Evolutionary conservation across 2,888 invertebrate genomes (phyloP), one percentile per base, ranked within the genome.

Genomic region (Scaptomyza caliginosa): DNA sequence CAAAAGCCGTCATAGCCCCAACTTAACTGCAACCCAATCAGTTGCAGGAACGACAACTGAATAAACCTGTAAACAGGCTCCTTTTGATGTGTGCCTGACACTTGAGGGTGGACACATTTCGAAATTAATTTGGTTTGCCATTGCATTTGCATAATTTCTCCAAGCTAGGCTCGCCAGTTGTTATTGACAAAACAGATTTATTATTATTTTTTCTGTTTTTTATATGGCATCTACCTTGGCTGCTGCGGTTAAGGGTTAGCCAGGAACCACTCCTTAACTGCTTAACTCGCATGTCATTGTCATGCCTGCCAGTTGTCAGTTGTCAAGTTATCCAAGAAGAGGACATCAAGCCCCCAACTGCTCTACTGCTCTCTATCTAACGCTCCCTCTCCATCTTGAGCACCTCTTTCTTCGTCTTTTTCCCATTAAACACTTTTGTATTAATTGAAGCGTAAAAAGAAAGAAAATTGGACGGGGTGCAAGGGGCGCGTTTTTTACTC

Each of bases 371-470:
- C 34, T 30, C 7, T 13, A 21, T 2, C 23, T 39, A 11, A 21
- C 26, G 24, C 34, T n/a, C n/a, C 21, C 36, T 43, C 26, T 40
- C 40, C 48, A n/a, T 11, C 28, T 28, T 17, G 11, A 28, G 17
- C 45, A 19, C 30, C 46, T 32, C 46, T 32, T 46, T 38, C 43
- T 39, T 43, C 60, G 16, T 28, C 52, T 54, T 51, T 43, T 50
- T 51, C 49, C 60, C 59, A 84, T 67, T 74, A 84, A 86, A 84
- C 84, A 86, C 84, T 84, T 86, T 85, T 77, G 80, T 80, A 86
- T 81, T 86, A 87, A 85, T 86, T 85, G 82, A 85, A 82, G 86
- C 84, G 85, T 86, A 81, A 82, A 80, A 82, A 82, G 75, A 86
- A 81, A 79, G 84, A 84, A 84, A 70, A 60, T 81, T 81, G 46